Conservation (phyloP, 2,797 vertebrate genomes). For the Darevskia mixta region DNA sequence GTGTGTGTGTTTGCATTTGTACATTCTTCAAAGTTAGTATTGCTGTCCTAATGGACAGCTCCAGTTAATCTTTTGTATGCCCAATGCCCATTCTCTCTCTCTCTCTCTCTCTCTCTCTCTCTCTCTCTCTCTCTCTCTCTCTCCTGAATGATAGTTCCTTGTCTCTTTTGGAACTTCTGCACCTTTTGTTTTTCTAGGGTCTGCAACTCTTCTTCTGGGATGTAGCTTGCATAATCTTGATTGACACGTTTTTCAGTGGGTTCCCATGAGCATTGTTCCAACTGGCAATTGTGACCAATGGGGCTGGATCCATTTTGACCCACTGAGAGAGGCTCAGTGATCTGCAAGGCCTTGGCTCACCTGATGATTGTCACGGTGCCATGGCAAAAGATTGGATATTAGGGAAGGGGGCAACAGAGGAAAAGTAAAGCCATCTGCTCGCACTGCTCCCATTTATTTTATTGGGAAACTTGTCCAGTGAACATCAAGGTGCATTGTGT, state of each 20-base stretch:
- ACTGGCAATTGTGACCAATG: no score
- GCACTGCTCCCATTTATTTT: background rate
- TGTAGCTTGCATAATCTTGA: background rate
- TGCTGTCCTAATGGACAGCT: background rate
- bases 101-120: no score
- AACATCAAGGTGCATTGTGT: background rate
- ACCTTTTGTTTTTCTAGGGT: background rate
- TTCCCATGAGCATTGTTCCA: background rate
- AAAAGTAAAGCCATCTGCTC: background rate
- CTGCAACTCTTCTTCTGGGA: background rate
- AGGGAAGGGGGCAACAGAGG: background rate
- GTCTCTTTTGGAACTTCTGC: background rate
- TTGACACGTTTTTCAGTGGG: background rate
- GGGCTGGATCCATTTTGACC: background rate
- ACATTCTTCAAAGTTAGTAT: background rate
- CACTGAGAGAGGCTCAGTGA: background rate
- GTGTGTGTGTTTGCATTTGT: background rate
- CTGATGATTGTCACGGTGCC: background rate
- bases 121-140: no score
- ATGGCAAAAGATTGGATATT: background rate
- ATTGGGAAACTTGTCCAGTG: background rate
- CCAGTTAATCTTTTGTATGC: background rate
- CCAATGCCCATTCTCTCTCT: background rate
- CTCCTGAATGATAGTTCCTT: background rate
- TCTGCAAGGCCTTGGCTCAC: no score